Percentiles rank a stretch among this genome's conserved stretches.
These are phyloP conservation scores for Eclectus roratus DNA, from an alignment of 2,113 vertebrate genomes.

Conservation along the genomic window DNA sequence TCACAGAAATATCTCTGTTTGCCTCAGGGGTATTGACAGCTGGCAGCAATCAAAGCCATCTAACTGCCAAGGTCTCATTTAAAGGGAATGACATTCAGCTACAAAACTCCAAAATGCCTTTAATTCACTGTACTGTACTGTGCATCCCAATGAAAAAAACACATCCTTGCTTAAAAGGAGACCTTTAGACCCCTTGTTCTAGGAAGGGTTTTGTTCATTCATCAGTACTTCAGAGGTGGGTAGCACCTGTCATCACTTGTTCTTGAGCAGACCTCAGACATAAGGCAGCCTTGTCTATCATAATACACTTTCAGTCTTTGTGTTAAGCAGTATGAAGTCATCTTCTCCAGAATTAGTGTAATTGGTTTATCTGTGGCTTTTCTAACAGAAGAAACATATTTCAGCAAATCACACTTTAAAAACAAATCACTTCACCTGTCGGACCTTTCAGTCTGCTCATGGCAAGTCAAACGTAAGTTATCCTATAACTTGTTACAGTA, in stretches of 20 bases:
- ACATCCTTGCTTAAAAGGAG: background rate
- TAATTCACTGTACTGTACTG: background rate
- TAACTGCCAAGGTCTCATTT: slow-evolving; percentile 22
- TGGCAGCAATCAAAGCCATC: slow-evolving; percentile 55
- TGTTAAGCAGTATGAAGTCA: background rate
- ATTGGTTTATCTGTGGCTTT: background rate
- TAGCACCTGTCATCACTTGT: background rate
- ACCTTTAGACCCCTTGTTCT: background rate
- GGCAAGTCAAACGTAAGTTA: background rate
- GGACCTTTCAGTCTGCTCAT: background rate
- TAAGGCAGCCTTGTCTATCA: background rate
- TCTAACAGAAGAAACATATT: background rate
- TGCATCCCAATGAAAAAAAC: background rate
- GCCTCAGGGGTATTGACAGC: slow-evolving; percentile 43
- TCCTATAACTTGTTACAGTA: background rate
- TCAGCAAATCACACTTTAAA: background rate
- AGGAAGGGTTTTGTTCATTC: background rate
- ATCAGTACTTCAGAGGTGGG: background rate
- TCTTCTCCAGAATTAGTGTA: background rate
- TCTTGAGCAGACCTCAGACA: background rate
- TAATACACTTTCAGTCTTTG: background rate
- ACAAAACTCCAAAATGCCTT: slow-evolving; percentile 25
- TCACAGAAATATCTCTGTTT: background rate
- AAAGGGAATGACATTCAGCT: slow-evolving; percentile 40
- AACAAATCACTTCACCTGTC: background rate